Evolutionary conservation across 92 coral and sea anemone species (phyloP).

Genomic region (Nematostella vectensis): DNA sequence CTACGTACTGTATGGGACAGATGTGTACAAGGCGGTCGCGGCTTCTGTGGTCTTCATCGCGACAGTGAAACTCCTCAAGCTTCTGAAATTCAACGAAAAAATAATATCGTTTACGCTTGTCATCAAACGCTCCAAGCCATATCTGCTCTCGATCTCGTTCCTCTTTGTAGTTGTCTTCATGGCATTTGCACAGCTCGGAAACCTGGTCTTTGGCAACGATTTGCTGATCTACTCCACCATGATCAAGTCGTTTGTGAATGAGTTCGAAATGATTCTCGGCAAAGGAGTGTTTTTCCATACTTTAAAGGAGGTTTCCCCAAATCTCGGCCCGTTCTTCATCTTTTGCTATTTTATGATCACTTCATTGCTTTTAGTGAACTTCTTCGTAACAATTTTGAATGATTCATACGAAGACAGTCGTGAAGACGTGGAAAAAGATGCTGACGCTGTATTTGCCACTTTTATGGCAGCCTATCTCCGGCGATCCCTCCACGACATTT

Average conservation of each 20-base stretch:
- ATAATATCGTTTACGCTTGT: slow-evolving; percentile 47
- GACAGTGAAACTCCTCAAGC: slow-evolving; percentile 69
- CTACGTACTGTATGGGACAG: slow-evolving; percentile 63
- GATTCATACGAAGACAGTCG: slow-evolving; percentile 73
- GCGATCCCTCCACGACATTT: slow-evolving; percentile 34
- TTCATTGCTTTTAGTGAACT: slow-evolving; percentile 63
- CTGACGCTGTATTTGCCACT: slow-evolving; percentile 40
- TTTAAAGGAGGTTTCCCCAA: slow-evolving; percentile 32
- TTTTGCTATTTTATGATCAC: slow-evolving; percentile 53
- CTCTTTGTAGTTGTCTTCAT: slow-evolving; percentile 41
- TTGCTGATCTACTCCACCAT: slow-evolving; percentile 66
- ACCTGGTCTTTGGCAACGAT: slow-evolving; percentile 51
- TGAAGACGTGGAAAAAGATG: slow-evolving; percentile 28
- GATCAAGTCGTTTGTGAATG: slow-evolving; percentile 52
- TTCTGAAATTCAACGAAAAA: slow-evolving; percentile 63
- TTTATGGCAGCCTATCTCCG: slow-evolving; percentile 42
- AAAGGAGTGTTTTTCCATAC: slow-evolving; percentile 63
- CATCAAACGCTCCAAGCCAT: slow-evolving; percentile 36
- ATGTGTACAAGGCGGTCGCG: slow-evolving; percentile 52
- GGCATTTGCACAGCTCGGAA: slow-evolving; percentile 67
- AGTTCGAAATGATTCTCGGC: slow-evolving; percentile 79
- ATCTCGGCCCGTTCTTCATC: slow-evolving; percentile 72
- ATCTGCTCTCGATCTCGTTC: slow-evolving; percentile 41
- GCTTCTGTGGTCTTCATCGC: slow-evolving; percentile 63
- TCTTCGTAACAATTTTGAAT: slow-evolving; percentile 77